Conservation (phyloP, 2,797 vertebrate species). For the Eutrigla gurnardus region DNA sequence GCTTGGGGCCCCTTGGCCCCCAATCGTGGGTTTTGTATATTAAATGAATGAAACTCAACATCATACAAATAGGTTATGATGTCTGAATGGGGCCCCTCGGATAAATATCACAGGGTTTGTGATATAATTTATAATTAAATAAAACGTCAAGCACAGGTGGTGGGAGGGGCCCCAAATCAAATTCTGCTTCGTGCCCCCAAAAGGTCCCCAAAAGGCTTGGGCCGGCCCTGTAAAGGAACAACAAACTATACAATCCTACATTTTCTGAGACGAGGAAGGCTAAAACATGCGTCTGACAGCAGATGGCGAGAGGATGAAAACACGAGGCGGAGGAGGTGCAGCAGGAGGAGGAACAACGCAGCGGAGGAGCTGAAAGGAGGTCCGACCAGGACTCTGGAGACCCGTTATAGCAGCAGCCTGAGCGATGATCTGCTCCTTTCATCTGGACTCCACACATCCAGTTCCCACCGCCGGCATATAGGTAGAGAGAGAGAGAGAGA, state of each 20-base stretch:
- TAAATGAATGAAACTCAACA: too few species aligned
- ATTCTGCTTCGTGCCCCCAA: too few species aligned
- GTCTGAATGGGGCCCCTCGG: too few species aligned
- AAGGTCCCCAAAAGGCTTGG: too few species aligned
- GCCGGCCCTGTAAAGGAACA: too few species aligned
- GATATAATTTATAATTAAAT: too few species aligned
- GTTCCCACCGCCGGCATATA: slow-evolving; percentile 52
- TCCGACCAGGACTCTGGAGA: slow-evolving; percentile 46
- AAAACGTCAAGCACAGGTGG: too few species aligned
- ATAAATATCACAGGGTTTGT: too few species aligned
- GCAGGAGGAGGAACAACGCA: slow-evolving; percentile 42
- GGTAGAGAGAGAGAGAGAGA: slow-evolving; percentile 49
- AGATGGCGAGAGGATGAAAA: slow-evolving; percentile 60
- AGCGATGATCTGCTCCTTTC: slow-evolving; percentile 46
- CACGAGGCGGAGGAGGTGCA: slow-evolving; percentile 23
- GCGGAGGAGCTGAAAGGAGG: slow-evolving; percentile 43
- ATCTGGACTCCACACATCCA: slow-evolving; percentile 37
- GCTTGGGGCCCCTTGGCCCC: too few species aligned
- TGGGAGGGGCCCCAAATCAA: too few species aligned
- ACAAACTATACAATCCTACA: not conserved
- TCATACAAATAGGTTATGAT: too few species aligned
- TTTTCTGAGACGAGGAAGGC: slow-evolving; percentile 8
- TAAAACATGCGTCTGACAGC: slow-evolving; percentile 28
- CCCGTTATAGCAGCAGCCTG: slow-evolving; percentile 47
- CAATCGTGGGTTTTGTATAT: too few species aligned